Conservation (phyloP, 1,140 invertebrate species). For the Diachasmimorpha longicaudata region DNA sequence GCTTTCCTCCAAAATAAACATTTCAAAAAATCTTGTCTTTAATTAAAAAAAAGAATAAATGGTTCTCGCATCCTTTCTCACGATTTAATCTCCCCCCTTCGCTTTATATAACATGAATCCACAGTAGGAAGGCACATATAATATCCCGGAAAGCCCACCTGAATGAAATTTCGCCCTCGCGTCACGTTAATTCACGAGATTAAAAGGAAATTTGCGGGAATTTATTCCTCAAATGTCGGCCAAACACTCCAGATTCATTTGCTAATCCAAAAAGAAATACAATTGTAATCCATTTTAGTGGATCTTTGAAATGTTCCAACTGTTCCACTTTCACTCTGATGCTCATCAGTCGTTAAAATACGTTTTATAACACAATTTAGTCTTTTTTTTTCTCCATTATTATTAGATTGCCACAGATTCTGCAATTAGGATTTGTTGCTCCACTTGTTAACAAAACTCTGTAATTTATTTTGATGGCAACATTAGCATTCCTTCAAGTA, state of each 20-base stretch:
- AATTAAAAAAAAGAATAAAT: neutral
- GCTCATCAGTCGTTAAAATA: neutral
- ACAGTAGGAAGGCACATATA: too few species aligned
- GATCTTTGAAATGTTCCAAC: neutral
- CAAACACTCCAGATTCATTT: neutral
- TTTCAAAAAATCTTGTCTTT: too few species aligned
- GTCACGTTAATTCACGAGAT: too few species aligned
- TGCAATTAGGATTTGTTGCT: neutral
- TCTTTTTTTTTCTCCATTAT: neutral
- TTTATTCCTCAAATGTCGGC: too few species aligned
- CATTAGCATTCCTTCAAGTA: neutral
- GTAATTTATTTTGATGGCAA: neutral
- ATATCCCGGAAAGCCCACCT: too few species aligned
- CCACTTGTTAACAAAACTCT: neutral
- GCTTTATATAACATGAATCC: too few species aligned
- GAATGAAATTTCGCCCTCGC: too few species aligned
- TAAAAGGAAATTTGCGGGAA: too few species aligned
- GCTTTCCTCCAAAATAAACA: too few species aligned
- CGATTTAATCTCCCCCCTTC: neutral
- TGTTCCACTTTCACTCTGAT: neutral
- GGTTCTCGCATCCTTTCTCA: neutral
- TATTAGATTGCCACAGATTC: neutral
- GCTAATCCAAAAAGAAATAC: neutral
- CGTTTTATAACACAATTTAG: neutral
- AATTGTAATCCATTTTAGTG: neutral